phyloP scores from a whole-genome alignment of 2,113 vertebrate genomes.

The Myrmophylax atrothorax region DNA sequence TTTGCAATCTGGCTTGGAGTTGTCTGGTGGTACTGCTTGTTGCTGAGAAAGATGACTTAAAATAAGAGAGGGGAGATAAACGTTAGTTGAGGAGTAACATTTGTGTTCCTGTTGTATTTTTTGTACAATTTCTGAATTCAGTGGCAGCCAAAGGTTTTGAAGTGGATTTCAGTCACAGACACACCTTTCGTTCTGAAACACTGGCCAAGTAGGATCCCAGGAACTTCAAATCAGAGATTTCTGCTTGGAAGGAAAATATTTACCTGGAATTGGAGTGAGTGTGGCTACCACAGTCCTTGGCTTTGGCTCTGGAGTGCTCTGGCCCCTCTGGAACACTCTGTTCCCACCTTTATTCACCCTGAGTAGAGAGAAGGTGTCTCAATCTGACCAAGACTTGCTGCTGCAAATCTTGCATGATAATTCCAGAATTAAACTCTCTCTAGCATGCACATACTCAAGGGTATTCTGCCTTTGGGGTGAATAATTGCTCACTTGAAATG shows the following conservation, averaged over 20 bases:
- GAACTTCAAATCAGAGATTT: background rate
- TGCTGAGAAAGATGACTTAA: background rate
- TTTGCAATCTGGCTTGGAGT: background rate
- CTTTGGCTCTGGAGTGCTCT: background rate
- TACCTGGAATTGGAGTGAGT: background rate
- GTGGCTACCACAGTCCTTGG: background rate
- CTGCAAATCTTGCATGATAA: background rate
- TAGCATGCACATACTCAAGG: background rate
- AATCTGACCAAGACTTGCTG: background rate
- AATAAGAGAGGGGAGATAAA: background rate
- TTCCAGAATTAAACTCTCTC: background rate
- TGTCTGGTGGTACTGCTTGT: background rate
- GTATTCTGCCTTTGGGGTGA: slow-evolving; percentile 36
- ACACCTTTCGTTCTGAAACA: background rate
- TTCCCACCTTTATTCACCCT: background rate
- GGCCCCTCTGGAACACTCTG: background rate
- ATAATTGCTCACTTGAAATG: slow-evolving; percentile 52
- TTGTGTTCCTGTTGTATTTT: background rate
- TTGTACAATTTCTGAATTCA: background rate
- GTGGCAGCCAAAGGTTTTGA: background rate
- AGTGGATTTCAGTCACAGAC: background rate
- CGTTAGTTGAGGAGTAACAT: background rate
- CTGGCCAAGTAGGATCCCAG: background rate
- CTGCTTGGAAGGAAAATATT: background rate
- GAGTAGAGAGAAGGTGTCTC: background rate